Evolutionary conservation across 2,113 vertebrate genomes (phyloP).

Genomic region (Chrysemys picta): DNA sequence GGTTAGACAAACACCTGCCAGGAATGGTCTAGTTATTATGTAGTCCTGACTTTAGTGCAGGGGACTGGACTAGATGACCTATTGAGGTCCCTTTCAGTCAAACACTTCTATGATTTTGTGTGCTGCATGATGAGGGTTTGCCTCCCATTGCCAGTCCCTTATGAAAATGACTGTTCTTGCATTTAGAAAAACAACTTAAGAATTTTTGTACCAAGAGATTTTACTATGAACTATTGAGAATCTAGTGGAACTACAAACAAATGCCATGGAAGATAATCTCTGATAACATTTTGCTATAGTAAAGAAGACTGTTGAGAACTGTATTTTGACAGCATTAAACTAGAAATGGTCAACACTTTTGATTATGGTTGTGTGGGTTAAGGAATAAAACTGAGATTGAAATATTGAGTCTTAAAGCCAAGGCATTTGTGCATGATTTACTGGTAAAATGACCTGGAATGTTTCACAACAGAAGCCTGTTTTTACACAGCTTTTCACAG

Average conservation of each 20-base stretch:
- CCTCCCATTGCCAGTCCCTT: background rate
- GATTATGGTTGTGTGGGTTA: background rate
- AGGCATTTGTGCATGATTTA: background rate
- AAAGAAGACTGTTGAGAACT: background rate
- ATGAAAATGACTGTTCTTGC: background rate
- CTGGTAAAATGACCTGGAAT: background rate
- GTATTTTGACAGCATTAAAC: background rate
- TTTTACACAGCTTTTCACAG: background rate
- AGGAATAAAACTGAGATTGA: background rate
- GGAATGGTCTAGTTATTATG: no score
- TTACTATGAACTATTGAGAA: background rate
- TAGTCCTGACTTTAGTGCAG: no score
- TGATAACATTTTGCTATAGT: background rate
- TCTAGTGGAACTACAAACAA: background rate
- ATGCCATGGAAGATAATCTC: background rate
- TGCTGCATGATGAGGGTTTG: slow-evolving; percentile 10
- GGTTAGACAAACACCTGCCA: no score
- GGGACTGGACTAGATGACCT: no score
- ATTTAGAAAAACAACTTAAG: background rate
- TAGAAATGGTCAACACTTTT: background rate
- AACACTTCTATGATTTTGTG: background rate
- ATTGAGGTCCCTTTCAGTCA: background rate
- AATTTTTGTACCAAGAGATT: background rate
- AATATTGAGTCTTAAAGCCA: background rate
- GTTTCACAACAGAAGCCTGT: background rate